Percentiles rank a stretch among this genome's conserved stretches.
phyloP scores from a whole-genome alignment of 2,888 invertebrate species.

The Chalcosyrphus nemorum region DNA sequence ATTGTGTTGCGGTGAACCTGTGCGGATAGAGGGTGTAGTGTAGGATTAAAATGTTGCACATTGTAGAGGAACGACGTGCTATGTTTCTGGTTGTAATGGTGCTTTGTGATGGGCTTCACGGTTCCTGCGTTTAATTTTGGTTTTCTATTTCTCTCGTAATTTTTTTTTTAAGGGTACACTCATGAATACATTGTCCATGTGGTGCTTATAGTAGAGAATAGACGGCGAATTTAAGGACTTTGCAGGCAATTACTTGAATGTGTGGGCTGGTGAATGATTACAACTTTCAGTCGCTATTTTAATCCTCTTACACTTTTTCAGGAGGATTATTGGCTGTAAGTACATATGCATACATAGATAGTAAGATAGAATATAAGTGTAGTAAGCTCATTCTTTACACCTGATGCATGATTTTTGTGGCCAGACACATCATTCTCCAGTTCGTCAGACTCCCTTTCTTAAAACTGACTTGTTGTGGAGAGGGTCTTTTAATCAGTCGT shows the following conservation, averaged over 20 bases:
- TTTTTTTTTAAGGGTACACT: neutral
- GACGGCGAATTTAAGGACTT: neutral
- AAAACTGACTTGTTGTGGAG: no score
- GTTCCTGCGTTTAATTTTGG: slow-evolving; percentile 67
- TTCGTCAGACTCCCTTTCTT: no score
- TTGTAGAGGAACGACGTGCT: neutral
- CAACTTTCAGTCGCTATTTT: neutral
- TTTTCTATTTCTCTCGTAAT: slow-evolving; percentile 9
- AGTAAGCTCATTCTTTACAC: no score
- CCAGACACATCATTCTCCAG: no score
- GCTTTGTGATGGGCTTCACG: slow-evolving; percentile 46
- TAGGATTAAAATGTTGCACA: slow-evolving; percentile 63
- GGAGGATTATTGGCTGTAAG: no score
- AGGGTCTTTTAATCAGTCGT: no score
- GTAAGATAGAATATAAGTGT: no score
- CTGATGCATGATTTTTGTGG: no score
- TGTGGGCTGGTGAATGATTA: neutral
- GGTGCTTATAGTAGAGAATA: no score
- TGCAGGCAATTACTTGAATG: slow-evolving; percentile 32
- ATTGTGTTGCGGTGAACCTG: slow-evolving; percentile 50
- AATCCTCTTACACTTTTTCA: no score
- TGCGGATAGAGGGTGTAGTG: slow-evolving; percentile 7
- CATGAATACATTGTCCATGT: neutral
- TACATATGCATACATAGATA: no score
- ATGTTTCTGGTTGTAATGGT: slow-evolving; percentile 1